A percentile compares a stretch with the other conserved stretches of the same genome.
Conservation (phyloP, 2,888 invertebrate species). For the Thyatira batis region DNA sequence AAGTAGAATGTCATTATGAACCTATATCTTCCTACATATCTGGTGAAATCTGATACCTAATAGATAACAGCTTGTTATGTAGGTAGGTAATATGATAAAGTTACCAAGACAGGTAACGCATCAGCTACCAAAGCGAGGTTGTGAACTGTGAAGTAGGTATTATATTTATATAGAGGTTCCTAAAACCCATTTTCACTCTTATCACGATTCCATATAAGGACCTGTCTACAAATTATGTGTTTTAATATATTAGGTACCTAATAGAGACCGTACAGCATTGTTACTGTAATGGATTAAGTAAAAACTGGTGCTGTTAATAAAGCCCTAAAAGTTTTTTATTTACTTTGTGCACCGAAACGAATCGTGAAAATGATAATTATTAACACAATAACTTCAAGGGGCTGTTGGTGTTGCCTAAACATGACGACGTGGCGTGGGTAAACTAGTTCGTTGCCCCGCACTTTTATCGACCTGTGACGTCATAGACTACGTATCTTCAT, state of each 20-base stretch:
- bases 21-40: too few relatives aligned
- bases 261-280: too few relatives aligned
- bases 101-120: neutral
- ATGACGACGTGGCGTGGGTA: constrained; percentile 34
- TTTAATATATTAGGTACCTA: too few relatives aligned
- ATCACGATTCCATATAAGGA: too few relatives aligned
- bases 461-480: constrained; percentile 61
- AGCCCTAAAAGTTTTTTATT: too few relatives aligned
- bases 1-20: too few relatives aligned
- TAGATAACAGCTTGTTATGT: too few relatives aligned
- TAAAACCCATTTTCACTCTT: neutral
- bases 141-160: neutral
- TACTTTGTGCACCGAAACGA: too few relatives aligned
- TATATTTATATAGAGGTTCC: neutral
- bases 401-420: constrained; percentile 25
- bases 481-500: constrained; percentile 27
- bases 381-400: constrained; percentile 26
- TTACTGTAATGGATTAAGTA: too few relatives aligned
- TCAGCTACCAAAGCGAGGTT: neutral
- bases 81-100: neutral
- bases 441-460: constrained; percentile 54
- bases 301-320: too few relatives aligned
- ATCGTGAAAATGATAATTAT: constrained; percentile 4
- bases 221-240: too few relatives aligned
- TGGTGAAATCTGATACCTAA: too few relatives aligned